Conservation (phyloP, 2,797 vertebrate genomes). For the Peromyscus nudipes region DNA sequence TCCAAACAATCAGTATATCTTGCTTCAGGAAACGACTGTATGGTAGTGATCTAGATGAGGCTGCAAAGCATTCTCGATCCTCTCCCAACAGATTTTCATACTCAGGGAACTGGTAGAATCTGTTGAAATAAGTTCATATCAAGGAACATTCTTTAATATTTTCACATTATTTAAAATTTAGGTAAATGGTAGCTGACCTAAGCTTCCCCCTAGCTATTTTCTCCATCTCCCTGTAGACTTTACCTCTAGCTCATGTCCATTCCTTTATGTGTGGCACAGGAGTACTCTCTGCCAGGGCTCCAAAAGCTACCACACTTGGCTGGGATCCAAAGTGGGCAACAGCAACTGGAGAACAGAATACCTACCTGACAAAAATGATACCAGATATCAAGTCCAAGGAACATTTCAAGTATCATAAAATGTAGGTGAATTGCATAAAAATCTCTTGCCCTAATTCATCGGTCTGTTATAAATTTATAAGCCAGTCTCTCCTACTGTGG, state of each 20-base stretch:
- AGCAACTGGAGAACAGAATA: not conserved
- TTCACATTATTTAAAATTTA: conserved; percentile 49
- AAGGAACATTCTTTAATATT: conserved; percentile 1
- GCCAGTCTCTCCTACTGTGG: not conserved
- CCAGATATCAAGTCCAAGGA: not conserved
- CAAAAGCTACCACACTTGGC: not conserved
- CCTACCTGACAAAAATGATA: not conserved
- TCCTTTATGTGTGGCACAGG: not conserved
- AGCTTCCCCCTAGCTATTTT: not conserved
- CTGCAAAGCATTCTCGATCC: not conserved
- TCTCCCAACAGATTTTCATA: not conserved
- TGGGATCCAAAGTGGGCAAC: not conserved
- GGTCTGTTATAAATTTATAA: conserved; percentile 16
- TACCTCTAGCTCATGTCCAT: not conserved
- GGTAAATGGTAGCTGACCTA: not conserved
- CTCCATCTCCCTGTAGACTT: not conserved
- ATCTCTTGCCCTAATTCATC: not conserved
- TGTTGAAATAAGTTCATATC: not conserved
- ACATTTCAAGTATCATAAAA: not conserved
- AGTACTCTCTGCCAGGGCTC: too few relatives aligned
- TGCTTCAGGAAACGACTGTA: not conserved
- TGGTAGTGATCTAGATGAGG: not conserved
- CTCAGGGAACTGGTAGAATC: not conserved
- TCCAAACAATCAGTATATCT: not conserved
- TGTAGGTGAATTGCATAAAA: not conserved